Conservation (phyloP, 2,797 vertebrate species). For the Spondyliosoma cantharus region DNA sequence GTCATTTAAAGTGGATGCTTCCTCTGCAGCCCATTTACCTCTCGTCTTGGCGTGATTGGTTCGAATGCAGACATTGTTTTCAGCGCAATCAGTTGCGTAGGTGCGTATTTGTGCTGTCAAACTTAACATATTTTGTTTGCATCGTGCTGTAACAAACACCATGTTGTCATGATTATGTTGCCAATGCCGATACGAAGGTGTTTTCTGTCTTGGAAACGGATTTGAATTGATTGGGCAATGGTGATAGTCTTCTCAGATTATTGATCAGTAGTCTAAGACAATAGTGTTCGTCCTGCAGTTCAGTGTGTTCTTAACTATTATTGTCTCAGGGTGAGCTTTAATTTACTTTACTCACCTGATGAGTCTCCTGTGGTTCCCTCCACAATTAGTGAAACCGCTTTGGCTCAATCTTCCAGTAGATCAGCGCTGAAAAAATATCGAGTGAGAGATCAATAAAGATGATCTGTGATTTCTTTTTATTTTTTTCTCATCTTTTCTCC, state of each 20-base stretch:
- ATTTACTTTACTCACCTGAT: slow-evolving; percentile 43
- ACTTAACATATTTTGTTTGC: not conserved
- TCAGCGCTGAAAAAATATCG: slow-evolving; percentile 25
- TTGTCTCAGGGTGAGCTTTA: slow-evolving; percentile 34
- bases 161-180: too few relatives aligned
- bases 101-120: slow-evolving; percentile 30
- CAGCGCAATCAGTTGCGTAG: slow-evolving; percentile 33
- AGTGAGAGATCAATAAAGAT: slow-evolving; percentile 34
- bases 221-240: slow-evolving; percentile 2
- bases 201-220: slow-evolving; percentile 1
- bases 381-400: slow-evolving; percentile 51
- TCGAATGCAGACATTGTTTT: slow-evolving; percentile 50
- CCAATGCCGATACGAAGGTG: not conserved
- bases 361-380: slow-evolving; percentile 36
- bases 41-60: slow-evolving; percentile 46
- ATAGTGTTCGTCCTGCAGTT: not conserved
- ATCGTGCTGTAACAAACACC: not conserved
- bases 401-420: slow-evolving; percentile 34
- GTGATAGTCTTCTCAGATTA: slow-evolving; percentile 15
- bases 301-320: slow-evolving; percentile 16
- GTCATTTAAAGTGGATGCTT: slow-evolving; percentile 64
- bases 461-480: slow-evolving; percentile 18
- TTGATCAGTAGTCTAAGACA: slow-evolving; percentile 20
- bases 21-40: slow-evolving; percentile 64
- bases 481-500: not conserved